Evolutionary conservation across 1,140 invertebrate species (phyloP).

Genomic region (Sarcophaga peregrina): DNA sequence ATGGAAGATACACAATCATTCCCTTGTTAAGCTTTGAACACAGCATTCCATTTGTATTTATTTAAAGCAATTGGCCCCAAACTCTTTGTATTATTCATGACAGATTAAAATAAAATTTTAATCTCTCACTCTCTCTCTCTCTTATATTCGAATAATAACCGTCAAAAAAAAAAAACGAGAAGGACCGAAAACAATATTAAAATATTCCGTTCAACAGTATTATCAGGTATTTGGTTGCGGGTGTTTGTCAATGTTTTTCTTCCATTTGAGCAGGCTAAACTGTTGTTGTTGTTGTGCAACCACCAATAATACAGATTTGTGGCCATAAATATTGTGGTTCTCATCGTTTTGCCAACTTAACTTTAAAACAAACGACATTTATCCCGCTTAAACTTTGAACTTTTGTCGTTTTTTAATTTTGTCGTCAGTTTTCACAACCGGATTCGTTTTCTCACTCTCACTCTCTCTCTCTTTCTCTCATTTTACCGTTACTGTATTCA

Average conservation of each 20-base stretch:
- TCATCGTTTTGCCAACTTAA: slow-evolving; percentile 28
- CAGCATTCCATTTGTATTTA: too few relatives aligned
- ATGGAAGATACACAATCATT: too few relatives aligned
- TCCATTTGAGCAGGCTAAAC: not conserved
- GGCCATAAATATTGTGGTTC: slow-evolving; percentile 27
- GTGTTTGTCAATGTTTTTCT: not conserved
- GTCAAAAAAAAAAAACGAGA: too few relatives aligned
- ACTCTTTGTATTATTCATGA: too few relatives aligned
- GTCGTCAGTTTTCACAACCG: slow-evolving; percentile 55
- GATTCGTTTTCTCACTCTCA: slow-evolving; percentile 60
- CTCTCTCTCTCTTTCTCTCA: slow-evolving; percentile 50
- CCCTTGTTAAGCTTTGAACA: too few relatives aligned
- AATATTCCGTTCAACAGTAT: not conserved
- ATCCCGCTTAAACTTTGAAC: slow-evolving; percentile 66
- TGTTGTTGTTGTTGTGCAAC: not conserved
- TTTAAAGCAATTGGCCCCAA: too few relatives aligned
- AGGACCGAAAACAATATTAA: too few relatives aligned
- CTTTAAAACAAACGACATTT: slow-evolving; percentile 58
- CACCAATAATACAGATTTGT: not conserved
- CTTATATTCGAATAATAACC: too few relatives aligned
- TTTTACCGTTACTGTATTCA: not conserved
- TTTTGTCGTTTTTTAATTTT: slow-evolving; percentile 65
- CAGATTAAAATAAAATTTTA: too few relatives aligned
- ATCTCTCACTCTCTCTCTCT: too few relatives aligned
- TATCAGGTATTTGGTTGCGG: not conserved